Percentiles rank a stretch among this genome's conserved stretches.
phyloP scores from a whole-genome alignment of 1,140 invertebrate genomes.

The Megathymus violae region DNA sequence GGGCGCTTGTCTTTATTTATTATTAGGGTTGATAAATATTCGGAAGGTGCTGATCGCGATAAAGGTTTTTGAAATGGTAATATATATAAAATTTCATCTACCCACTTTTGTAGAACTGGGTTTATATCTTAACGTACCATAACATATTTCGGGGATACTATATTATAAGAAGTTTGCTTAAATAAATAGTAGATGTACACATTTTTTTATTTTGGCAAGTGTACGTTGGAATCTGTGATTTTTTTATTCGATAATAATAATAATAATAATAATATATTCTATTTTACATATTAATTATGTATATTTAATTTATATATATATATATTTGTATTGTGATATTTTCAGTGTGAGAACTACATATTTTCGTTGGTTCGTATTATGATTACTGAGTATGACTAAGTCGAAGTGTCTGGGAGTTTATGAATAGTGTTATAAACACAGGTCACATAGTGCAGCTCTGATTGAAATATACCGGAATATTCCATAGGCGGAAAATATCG shows the following conservation, averaged over 20 bases:
- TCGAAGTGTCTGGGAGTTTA: conserved; percentile 12
- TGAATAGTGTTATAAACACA: conserved; percentile 27
- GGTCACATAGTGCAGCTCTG: conserved; percentile 16
- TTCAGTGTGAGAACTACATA: conserved; percentile 6
- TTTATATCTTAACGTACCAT: no score
- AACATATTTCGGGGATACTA: no score
- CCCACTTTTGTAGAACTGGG: no score
- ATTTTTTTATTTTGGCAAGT: not conserved
- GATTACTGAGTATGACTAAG: conserved; percentile 20
- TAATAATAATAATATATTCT: not conserved
- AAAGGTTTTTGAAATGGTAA: no score
- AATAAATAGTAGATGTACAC: not conserved
- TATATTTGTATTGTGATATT: conserved; percentile 27
- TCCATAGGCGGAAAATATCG: no score
- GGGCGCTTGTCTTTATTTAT: no score
- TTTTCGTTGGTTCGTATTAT: conserved; percentile 1
- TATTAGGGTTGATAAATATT: no score
- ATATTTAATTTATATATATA: conserved; percentile 7
- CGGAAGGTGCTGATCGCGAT: no score
- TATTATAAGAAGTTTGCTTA: no score
- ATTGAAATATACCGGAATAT: conserved; percentile 9
- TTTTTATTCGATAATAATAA: conserved; percentile 29
- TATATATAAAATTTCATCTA: no score
- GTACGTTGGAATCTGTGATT: conserved; percentile 33
- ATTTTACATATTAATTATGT: conserved; percentile 10